Evolutionary conservation across 1,140 invertebrate species (phyloP).

Genomic region (Monomorium pharaonis): DNA sequence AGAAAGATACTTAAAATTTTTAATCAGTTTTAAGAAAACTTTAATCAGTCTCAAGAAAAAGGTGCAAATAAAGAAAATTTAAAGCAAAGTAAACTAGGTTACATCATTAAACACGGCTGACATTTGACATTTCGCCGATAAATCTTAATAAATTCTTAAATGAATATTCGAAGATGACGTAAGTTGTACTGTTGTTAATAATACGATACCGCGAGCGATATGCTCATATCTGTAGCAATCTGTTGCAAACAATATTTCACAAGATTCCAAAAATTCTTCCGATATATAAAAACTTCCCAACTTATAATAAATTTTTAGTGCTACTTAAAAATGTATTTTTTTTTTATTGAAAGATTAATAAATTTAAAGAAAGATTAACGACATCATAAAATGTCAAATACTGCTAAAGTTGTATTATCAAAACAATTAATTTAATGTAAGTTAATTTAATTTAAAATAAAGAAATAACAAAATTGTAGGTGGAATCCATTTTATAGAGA

Average conservation of each 20-base stretch:
- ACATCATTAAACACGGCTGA: conserved; percentile 32
- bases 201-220: neutral
- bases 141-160: conserved; percentile 15
- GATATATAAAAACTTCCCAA: neutral
- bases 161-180: neutral
- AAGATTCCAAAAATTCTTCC: neutral
- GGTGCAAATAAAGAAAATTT: neutral
- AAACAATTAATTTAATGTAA: no score
- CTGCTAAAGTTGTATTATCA: neutral
- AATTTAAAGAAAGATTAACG: neutral
- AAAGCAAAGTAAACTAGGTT: conserved; percentile 33
- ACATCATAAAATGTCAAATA: neutral
- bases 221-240: neutral
- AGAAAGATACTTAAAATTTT: conserved; percentile 52
- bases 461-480: no score
- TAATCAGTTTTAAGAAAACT: conserved; percentile 35
- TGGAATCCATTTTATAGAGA: neutral
- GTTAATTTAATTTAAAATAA: no score
- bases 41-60: conserved; percentile 43
- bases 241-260: neutral
- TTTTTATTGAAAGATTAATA: neutral
- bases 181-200: neutral
- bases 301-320: neutral
- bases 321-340: neutral
- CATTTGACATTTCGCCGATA: conserved; percentile 38